Conservation (phyloP, 2,888 invertebrate genomes). For the Polydrusus tereticollis region DNA sequence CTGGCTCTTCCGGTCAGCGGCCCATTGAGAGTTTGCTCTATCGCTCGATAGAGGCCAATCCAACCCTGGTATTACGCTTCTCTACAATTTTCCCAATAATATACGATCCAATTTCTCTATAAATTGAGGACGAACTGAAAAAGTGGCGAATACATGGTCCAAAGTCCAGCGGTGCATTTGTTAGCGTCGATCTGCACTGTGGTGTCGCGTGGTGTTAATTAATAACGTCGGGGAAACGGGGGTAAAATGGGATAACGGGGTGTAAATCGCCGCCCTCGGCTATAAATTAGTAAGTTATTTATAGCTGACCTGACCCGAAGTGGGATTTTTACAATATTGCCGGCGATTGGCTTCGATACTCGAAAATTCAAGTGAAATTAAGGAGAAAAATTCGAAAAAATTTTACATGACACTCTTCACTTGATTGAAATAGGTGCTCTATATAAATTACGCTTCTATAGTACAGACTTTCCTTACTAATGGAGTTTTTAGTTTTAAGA, state of each 20-base stretch:
- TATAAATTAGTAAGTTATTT: slow-evolving; percentile 63
- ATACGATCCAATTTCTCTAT: slow-evolving; percentile 19
- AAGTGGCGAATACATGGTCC: slow-evolving; percentile 29
- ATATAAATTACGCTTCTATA: no score
- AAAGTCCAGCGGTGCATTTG: slow-evolving; percentile 36
- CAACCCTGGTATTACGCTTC: no score
- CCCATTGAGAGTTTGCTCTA: no score
- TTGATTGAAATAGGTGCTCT: no score
- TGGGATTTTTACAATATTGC: slow-evolving; percentile 39
- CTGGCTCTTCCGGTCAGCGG: no score
- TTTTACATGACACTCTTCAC: not conserved
- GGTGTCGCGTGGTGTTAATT: slow-evolving; percentile 61
- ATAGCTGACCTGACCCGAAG: slow-evolving; percentile 52
- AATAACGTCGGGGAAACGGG: slow-evolving; percentile 57
- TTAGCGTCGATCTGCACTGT: slow-evolving; percentile 44
- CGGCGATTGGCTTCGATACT: slow-evolving; percentile 36
- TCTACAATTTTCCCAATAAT: slow-evolving; percentile 10
- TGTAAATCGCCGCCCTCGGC: slow-evolving; percentile 58
- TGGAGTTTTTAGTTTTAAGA: no score
- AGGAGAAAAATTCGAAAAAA: slow-evolving; percentile 14
- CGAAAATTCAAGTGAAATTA: slow-evolving; percentile 23
- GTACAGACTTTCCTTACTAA: no score
- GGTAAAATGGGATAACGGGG: slow-evolving; percentile 57
- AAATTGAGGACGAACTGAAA: slow-evolving; percentile 28
- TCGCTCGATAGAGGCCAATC: no score